Evolutionary conservation across 2,797 vertebrate species (phyloP).

Genomic region (Anguilla obscura): DNA sequence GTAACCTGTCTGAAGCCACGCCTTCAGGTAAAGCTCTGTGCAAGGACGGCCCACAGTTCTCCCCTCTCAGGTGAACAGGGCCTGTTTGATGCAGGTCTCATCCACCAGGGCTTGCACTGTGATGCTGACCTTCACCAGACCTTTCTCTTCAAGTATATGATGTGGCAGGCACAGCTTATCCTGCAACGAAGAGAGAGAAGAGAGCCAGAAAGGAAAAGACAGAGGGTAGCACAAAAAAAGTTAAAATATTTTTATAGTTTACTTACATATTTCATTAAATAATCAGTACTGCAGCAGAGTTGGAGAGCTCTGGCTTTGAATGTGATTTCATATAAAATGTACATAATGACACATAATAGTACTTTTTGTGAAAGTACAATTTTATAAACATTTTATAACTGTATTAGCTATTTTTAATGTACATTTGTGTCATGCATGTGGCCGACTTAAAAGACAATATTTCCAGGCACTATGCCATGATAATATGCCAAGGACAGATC

Average conservation of each 20-base stretch:
- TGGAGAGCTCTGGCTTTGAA: not conserved
- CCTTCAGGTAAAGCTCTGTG: not conserved
- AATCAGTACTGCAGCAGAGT: not conserved
- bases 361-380: not conserved
- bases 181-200: conserved; percentile 61
- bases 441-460: not conserved
- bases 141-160: conserved; percentile 96
- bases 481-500: not conserved
- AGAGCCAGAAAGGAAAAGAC: not conserved
- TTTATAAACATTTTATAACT: not conserved
- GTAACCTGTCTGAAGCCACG: not conserved
- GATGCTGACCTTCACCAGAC: conserved; percentile 86
- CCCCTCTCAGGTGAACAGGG: conserved; percentile 60
- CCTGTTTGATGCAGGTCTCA: conserved; percentile 51
- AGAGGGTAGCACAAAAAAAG: not conserved
- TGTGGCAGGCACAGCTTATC: conserved; percentile 94
- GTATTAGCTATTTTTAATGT: not conserved
- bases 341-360: not conserved
- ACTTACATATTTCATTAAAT: not conserved
- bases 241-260: no score
- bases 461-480: no score
- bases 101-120: conserved; percentile 90
- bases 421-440: not conserved
- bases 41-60: not conserved
- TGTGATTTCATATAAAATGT: not conserved